Percentiles rank a stretch among this genome's conserved stretches.
Evolutionary conservation across 2,797 vertebrate species (phyloP).

Genomic region (Gambelia wislizenii): DNA sequence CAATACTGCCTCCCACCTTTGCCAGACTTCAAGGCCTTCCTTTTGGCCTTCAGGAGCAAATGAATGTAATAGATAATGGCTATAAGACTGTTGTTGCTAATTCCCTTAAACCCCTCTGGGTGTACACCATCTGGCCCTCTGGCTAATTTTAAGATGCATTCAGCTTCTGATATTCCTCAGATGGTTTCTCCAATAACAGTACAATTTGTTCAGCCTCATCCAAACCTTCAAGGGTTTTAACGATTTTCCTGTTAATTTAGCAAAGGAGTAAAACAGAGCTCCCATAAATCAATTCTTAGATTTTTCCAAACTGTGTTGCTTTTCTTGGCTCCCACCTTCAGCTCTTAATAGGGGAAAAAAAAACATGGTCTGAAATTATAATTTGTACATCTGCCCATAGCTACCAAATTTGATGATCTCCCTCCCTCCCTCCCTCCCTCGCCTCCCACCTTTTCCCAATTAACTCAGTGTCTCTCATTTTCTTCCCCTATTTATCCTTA

Average conservation of each 20-base stretch:
- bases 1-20: conserved; percentile 12
- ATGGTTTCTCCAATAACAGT: conserved; percentile 59
- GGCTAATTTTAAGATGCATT: conserved; percentile 45
- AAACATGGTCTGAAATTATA: background rate
- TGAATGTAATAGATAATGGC: conserved; percentile 71
- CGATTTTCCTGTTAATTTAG: background rate
- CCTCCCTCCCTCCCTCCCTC: too few relatives aligned
- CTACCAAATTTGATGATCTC: too few relatives aligned
- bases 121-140: conserved; percentile 70
- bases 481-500: background rate
- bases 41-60: conserved; percentile 63
- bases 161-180: conserved; percentile 59
- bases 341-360: background rate
- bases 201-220: conserved; percentile 44
- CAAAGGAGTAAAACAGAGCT: conserved; percentile 22
- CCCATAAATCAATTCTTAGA: background rate
- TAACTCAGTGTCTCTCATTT: background rate
- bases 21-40: conserved; percentile 53
- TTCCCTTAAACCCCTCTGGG: conserved; percentile 72
- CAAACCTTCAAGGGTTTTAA: background rate
- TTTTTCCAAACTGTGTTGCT: background rate
- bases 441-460: too few relatives aligned
- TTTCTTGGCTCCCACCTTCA: background rate
- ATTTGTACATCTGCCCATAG: background rate
- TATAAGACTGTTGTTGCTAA: conserved; percentile 73